Evolutionary conservation across 1,140 invertebrate species (phyloP).

Genomic region (Bilobella aurantiaca): DNA sequence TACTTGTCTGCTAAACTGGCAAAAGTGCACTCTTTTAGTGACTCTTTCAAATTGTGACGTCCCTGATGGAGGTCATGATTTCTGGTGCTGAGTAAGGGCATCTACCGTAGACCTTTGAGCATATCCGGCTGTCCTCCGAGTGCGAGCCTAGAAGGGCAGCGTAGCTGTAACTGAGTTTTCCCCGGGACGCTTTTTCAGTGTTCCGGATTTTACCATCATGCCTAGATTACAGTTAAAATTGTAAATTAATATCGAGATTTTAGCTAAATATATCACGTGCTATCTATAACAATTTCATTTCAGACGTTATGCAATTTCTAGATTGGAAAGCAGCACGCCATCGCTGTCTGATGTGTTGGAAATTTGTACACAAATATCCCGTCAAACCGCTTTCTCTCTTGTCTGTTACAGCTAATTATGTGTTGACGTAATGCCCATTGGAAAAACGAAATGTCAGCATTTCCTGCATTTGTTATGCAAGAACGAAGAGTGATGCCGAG

Average conservation of each 20-base stretch:
- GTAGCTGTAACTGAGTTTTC: slow-evolving; percentile 30
- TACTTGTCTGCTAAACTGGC: too few relatives aligned
- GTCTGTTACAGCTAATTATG: too few relatives aligned
- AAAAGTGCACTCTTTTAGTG: neutral
- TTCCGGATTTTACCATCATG: slow-evolving; percentile 30
- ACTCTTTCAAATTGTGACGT: slow-evolving; percentile 20
- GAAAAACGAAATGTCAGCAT: neutral
- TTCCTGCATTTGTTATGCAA: neutral
- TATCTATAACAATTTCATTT: neutral
- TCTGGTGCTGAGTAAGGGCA: slow-evolving; percentile 27
- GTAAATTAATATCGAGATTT: neutral
- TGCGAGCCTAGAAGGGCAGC: slow-evolving; percentile 26
- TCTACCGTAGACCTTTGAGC: slow-evolving; percentile 26
- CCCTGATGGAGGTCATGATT: slow-evolving; percentile 29
- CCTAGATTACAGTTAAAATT: slow-evolving; percentile 16
- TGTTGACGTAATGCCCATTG: too few relatives aligned
- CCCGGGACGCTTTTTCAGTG: slow-evolving; percentile 23
- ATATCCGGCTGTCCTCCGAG: slow-evolving; percentile 19
- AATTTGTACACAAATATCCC: too few relatives aligned
- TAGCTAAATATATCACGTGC: neutral
- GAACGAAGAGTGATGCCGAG: neutral
- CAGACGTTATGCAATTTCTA: neutral
- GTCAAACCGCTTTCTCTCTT: too few relatives aligned
- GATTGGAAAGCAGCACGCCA: neutral
- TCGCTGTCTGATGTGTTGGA: too few relatives aligned